Evolutionary conservation across 2,113 vertebrate genomes (phyloP).

Genomic region (Hylia prasina): DNA sequence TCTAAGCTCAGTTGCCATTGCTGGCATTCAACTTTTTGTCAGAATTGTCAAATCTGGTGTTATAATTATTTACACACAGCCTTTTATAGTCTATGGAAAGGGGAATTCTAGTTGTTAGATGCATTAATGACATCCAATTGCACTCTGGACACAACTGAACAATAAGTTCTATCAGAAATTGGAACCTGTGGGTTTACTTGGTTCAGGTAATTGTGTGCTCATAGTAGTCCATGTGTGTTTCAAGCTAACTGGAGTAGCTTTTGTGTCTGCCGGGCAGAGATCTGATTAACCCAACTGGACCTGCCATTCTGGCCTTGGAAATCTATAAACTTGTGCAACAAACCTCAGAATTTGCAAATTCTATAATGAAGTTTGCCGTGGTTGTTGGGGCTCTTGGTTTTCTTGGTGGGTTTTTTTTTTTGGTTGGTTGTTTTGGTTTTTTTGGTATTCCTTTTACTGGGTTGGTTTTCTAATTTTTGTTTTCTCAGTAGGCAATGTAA

Average conservation of each 20-base stretch:
- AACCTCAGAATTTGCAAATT: neutral
- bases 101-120: neutral
- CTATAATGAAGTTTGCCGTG: neutral
- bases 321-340: neutral
- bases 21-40: neutral
- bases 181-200: neutral
- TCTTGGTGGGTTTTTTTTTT: neutral
- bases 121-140: neutral
- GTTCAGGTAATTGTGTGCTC: neutral
- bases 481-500: neutral
- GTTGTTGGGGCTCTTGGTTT: neutral
- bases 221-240: accelerated
- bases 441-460: neutral
- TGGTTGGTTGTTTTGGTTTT: too few relatives aligned
- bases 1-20: neutral
- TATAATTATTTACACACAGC: neutral
- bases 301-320: neutral
- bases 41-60: neutral
- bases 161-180: accelerated
- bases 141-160: neutral
- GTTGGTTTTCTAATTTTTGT: accelerated
- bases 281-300: neutral
- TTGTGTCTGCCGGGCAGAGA: neutral
- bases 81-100: neutral
- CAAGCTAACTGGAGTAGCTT: neutral